A percentile compares a stretch with the other conserved stretches of the same genome.
Conservation (phyloP, 2,797 vertebrate genomes). For the Lagorchestes hirsutus region DNA sequence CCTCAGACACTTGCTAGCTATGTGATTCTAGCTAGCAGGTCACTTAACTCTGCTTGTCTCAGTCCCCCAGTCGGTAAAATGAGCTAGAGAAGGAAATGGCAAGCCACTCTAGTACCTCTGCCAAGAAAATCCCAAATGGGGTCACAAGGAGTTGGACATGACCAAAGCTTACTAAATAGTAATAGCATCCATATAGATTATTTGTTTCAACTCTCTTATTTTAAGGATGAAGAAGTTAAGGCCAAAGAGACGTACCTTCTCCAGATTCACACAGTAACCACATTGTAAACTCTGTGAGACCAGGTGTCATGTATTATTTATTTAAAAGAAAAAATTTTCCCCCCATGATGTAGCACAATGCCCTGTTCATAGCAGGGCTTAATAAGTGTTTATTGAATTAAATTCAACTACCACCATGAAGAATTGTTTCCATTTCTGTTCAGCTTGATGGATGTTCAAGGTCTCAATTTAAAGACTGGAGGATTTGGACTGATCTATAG, state of each 20-base stretch:
- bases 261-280: neutral
- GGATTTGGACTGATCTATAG: neutral
- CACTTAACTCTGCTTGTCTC: neutral
- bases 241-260: neutral
- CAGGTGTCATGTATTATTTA: neutral
- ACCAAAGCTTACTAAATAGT: neutral
- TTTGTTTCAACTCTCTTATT: neutral
- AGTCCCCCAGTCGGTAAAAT: neutral
- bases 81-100: neutral
- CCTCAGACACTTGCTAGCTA: neutral
- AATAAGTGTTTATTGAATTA: neutral
- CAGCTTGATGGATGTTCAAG: neutral
- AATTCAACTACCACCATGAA: neutral
- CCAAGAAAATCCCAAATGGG: neutral
- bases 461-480: conserved; percentile 38
- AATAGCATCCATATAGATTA: neutral
- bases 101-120: neutral
- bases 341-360: neutral
- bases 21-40: neutral
- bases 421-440: neutral
- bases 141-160: neutral
- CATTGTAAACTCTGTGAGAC: neutral
- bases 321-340: neutral
- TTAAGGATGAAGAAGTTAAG: neutral
- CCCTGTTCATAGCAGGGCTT: neutral